phyloP scores from a whole-genome alignment of 2,797 vertebrate species.

The Leuciscus waleckii region DNA sequence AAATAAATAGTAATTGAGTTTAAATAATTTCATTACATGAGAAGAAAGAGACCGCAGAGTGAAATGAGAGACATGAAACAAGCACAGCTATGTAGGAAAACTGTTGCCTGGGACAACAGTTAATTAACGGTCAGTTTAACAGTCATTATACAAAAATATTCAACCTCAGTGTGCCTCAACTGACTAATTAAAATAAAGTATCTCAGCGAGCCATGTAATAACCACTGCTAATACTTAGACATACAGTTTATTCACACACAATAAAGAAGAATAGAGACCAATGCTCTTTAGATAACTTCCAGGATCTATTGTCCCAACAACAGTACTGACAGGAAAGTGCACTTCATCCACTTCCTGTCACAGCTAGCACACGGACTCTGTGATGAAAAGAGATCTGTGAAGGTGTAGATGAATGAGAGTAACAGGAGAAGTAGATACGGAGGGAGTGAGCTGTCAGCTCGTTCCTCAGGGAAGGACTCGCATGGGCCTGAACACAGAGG shows the following conservation, averaged over 20 bases:
- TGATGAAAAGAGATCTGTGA: conserved; percentile 55
- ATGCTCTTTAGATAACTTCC: conserved; percentile 59
- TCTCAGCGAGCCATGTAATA: conserved; percentile 4
- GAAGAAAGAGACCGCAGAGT: conserved; percentile 4
- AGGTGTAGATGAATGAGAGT: conserved; percentile 43
- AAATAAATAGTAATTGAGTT: background rate
- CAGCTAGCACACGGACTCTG: conserved; percentile 37
- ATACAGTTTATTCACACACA: conserved; percentile 26
- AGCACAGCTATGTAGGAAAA: conserved; percentile 7
- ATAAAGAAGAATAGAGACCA: conserved; percentile 38
- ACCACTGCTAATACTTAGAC: background rate
- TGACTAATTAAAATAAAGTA: conserved; percentile 26
- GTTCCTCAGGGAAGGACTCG: background rate
- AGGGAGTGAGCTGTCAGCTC: conserved; percentile 4
- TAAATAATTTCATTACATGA: conserved; percentile 9
- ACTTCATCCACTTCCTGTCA: conserved; percentile 62
- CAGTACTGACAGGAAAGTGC: conserved; percentile 58
- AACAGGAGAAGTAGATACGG: conserved; percentile 10
- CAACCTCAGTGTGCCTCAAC: background rate
- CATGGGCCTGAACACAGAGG: background rate
- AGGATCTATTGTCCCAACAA: conserved; percentile 57
- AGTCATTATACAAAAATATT: conserved; percentile 19
- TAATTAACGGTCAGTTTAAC: conserved; percentile 27
- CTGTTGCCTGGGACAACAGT: conserved; percentile 22
- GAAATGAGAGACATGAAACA: conserved; percentile 3